Evolutionary conservation across 2,888 invertebrate genomes (phyloP).

Genomic region (Boloria euphrosyne): DNA sequence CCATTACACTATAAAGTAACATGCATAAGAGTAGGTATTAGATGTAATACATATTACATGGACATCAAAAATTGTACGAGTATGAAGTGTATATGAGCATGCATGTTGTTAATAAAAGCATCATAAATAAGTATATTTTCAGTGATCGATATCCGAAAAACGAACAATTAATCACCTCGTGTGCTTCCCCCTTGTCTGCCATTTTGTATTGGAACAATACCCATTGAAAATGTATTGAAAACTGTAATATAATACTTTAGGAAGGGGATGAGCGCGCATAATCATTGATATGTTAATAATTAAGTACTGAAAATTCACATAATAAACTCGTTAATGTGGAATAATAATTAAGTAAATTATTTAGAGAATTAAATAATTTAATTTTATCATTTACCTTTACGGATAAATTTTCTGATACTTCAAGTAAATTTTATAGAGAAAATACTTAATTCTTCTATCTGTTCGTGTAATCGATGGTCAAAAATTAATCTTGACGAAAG

Average conservation of each 20-base stretch:
- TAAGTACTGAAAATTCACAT: constrained; percentile 35
- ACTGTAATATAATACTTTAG: constrained; percentile 34
- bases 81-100: not conserved
- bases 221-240: constrained; percentile 43
- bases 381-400: no score
- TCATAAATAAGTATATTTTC: not conserved
- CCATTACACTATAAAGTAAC: no score
- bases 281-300: constrained; percentile 41
- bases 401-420: no score
- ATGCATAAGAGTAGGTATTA: no score
- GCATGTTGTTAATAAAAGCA: not conserved
- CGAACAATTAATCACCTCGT: constrained; percentile 56
- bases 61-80: no score
- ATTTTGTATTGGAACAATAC: constrained; percentile 47
- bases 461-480: no score
- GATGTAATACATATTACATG: no score
- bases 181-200: constrained; percentile 44
- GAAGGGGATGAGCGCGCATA: constrained; percentile 40
- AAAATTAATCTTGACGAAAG: no score
- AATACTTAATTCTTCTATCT: no score
- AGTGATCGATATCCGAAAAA: constrained; percentile 41
- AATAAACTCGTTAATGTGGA: constrained; percentile 37
- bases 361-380: not conserved
- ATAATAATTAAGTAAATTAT: not conserved
- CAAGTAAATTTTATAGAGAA: no score